Conservation (phyloP, 2,888 invertebrate genomes). For the Oscheius sp. region DNA sequence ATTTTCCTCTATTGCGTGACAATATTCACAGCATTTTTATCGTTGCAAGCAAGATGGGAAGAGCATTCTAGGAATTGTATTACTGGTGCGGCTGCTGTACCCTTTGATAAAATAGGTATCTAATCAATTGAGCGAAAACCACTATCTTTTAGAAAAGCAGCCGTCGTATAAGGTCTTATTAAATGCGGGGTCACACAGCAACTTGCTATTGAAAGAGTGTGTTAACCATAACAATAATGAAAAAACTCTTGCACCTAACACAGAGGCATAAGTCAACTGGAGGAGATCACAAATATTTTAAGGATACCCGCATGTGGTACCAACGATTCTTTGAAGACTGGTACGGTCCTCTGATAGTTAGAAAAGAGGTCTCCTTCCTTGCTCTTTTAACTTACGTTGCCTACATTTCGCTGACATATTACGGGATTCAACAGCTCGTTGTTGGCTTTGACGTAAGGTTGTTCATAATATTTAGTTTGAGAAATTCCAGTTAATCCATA, state of each 20-base stretch:
- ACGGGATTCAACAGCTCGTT: conserved; percentile 53
- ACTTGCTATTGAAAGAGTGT: background rate
- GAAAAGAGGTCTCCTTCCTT: conserved; percentile 38
- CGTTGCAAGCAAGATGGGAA: conserved; percentile 64
- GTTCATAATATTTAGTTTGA: background rate
- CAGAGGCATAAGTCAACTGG: background rate
- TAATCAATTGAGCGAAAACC: background rate
- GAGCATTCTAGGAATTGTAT: conserved; percentile 52
- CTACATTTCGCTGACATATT: conserved; percentile 49
- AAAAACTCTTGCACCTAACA: background rate
- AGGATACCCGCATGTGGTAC: conserved; percentile 61
- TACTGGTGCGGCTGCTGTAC: conserved; percentile 33
- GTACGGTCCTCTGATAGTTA: conserved; percentile 57
- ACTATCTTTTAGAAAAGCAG: conserved; percentile 10
- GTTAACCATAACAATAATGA: conserved; percentile 21
- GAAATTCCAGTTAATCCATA: conserved; percentile 60
- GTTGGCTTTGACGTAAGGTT: conserved; percentile 66
- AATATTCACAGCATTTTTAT: conserved; percentile 64
- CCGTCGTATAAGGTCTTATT: background rate
- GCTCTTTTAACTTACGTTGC: conserved; percentile 48
- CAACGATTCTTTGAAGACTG: conserved; percentile 64
- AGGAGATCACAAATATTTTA: background rate
- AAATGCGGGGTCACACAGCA: conserved; percentile 13
- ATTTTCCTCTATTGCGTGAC: conserved; percentile 83
- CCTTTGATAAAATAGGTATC: conserved; percentile 23